Evolutionary conservation across 2,113 vertebrate genomes (phyloP), one percentile per base, ranked within the genome.

Genomic region (Perognathus longimembris): DNA sequence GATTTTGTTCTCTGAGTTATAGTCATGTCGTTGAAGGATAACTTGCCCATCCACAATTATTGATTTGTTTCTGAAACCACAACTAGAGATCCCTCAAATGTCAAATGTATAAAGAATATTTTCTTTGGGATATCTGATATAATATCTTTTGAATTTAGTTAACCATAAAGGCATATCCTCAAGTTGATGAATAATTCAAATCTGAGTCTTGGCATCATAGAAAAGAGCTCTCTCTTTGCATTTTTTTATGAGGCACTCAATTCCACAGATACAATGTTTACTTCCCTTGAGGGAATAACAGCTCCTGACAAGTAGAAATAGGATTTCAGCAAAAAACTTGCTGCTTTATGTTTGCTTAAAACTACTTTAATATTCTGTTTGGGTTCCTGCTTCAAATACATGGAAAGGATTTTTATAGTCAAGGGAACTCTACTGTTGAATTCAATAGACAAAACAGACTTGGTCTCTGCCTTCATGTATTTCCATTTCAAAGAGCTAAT

Each of bases 151-250:
- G 83, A 80, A 77, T 93, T 93, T 91, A 32, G n/a, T 90, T 96
- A 90, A 87, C 80, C 80, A 92, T 80, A 93, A 93, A 88, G 71
- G 89, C 88, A 88, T 70, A 92, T 34, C 67, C 34, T 85, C 88
- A 45, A 61, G 50, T 85, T 93, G 86, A 95, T 94, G 94, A 95
- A 94, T 96, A 94, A 95, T 94, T 94, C 92, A 97, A 76, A 80
- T 81, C 89, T 86, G 45, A 76, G 50, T 82, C 93, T 45, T 71
- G 67, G 92, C 74, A 17, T 70, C 77, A 40, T 86, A 67, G 87
- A 86, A 90, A 87, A 95, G 63, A 78, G 61, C 26, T 22, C 61
- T 82, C 34, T 73, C 42, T 86, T 86, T n/a, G 75, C 40, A 18
- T 90, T 93, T 88, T 63, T 86, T 82, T 64, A 66, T 54, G 70